A percentile compares a stretch with the other conserved stretches of the same genome.
These are phyloP conservation scores for Pseudomyrmex concolor DNA, from an alignment of 1,140 invertebrate species.

Conservation along the genomic window DNA sequence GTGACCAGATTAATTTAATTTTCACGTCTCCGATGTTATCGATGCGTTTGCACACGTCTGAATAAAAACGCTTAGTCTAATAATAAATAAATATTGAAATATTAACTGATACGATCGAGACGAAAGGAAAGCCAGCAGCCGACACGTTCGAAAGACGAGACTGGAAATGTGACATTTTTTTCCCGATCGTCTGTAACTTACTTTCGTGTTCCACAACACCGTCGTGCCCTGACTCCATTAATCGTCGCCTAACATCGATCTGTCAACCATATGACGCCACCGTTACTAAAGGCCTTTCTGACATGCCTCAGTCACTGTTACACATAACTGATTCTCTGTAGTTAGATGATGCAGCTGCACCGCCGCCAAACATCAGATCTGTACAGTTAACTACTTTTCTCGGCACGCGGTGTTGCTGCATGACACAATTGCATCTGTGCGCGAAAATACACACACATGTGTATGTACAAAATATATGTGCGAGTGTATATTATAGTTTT, in stretches of 20 bases:
- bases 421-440: constrained; percentile 32
- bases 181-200: constrained; percentile 34
- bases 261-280: constrained; percentile 69
- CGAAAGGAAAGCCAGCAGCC: too few relatives aligned
- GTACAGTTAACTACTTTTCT: constrained; percentile 71
- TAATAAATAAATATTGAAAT: too few relatives aligned
- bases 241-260: constrained; percentile 60
- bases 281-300: constrained; percentile 54
- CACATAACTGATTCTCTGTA: constrained; percentile 63
- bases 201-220: constrained; percentile 64
- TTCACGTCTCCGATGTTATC: too few relatives aligned
- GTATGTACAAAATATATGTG: too few relatives aligned
- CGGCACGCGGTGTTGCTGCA: neutral
- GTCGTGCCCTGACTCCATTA: constrained; percentile 39
- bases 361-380: constrained; percentile 22
- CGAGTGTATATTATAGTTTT: constrained; percentile 1
- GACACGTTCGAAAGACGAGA: too few relatives aligned
- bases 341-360: constrained; percentile 57
- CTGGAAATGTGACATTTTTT: neutral
- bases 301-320: constrained; percentile 65
- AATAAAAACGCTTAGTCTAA: too few relatives aligned
- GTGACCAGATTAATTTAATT: too few relatives aligned
- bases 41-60: too few relatives aligned
- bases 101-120: too few relatives aligned
- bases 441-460: neutral